These are phyloP conservation scores for Morinoia aosen DNA, from an alignment of 2,888 invertebrate genomes.

Conservation along the genomic window DNA sequence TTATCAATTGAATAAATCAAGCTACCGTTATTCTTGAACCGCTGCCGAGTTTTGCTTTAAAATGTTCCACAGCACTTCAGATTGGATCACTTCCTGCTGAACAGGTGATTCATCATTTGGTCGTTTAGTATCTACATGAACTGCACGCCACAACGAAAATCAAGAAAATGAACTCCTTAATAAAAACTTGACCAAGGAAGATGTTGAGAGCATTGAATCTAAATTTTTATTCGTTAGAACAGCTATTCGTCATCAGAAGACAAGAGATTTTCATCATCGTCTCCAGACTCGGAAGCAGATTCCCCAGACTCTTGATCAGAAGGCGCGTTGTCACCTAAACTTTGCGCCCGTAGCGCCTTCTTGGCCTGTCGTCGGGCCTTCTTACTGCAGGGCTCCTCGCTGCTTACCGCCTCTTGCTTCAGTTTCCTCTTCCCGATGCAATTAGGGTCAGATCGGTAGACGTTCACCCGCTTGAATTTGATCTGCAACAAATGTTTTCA, in stretches of 20 bases:
- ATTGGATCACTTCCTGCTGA: too few species aligned
- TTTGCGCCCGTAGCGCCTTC: background rate
- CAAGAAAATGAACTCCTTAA: too few species aligned
- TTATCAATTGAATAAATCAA: too few species aligned
- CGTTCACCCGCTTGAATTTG: constrained; percentile 28
- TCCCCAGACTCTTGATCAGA: background rate
- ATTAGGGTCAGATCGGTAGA: background rate
- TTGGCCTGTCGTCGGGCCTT: background rate
- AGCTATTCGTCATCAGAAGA: background rate
- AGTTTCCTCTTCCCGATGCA: background rate
- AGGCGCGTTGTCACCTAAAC: background rate
- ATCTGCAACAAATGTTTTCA: constrained; percentile 18
- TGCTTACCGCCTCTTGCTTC: background rate
- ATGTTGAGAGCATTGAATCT: too few species aligned
- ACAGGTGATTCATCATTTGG: too few species aligned
- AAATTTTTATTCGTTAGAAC: too few species aligned
- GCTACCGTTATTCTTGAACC: too few species aligned
- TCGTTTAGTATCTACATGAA: too few species aligned
- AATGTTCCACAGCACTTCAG: too few species aligned
- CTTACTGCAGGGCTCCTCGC: background rate
- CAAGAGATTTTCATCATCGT: background rate
- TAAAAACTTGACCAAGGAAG: too few species aligned
- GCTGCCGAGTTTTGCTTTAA: too few species aligned
- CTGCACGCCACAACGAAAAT: too few species aligned
- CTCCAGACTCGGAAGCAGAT: background rate